These are phyloP conservation scores for Drosophila flavopinicola DNA, from an alignment of 2,888 invertebrate species.

Conservation along the genomic window DNA sequence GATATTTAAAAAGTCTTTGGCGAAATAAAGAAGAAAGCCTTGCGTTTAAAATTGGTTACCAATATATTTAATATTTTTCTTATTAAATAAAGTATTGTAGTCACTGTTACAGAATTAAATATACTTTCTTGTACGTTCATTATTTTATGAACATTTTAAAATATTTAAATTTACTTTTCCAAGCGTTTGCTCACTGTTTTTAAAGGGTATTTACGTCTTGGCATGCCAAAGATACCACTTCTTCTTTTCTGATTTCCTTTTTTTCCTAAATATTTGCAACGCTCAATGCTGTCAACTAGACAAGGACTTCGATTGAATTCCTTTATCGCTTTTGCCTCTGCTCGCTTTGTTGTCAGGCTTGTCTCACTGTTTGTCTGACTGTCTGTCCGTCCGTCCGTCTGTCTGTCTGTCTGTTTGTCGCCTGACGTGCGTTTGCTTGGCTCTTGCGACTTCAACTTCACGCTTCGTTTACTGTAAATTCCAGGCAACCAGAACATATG, in stretches of 20 bases:
- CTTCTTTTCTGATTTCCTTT: constrained; percentile 4
- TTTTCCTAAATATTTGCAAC: constrained; percentile 62
- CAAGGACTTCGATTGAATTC: constrained; percentile 74
- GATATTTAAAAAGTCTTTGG: no score
- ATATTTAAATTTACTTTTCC: not conserved
- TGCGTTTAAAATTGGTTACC: no score
- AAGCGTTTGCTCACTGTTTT: not conserved
- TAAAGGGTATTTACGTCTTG: not conserved
- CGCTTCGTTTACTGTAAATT: constrained; percentile 77
- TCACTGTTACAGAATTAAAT: no score
- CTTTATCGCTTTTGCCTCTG: constrained; percentile 59
- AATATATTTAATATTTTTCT: no score
- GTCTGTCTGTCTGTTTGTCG: constrained; percentile 9
- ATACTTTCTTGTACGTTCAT: no score
- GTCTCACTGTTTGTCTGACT: constrained; percentile 19
- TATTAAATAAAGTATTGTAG: no score
- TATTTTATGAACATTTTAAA: not conserved
- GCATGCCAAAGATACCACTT: not conserved
- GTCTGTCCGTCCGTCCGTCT: constrained; percentile 7
- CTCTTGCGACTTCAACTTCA: constrained; percentile 63
- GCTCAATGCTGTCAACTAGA: constrained; percentile 70
- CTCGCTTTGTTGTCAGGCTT: constrained; percentile 38
- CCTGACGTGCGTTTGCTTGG: constrained; percentile 34
- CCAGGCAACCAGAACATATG: constrained; percentile 61
- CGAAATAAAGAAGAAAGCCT: no score